Evolutionary conservation across 2,797 vertebrate species (phyloP).

Genomic region (Pelodytes ibericus): DNA sequence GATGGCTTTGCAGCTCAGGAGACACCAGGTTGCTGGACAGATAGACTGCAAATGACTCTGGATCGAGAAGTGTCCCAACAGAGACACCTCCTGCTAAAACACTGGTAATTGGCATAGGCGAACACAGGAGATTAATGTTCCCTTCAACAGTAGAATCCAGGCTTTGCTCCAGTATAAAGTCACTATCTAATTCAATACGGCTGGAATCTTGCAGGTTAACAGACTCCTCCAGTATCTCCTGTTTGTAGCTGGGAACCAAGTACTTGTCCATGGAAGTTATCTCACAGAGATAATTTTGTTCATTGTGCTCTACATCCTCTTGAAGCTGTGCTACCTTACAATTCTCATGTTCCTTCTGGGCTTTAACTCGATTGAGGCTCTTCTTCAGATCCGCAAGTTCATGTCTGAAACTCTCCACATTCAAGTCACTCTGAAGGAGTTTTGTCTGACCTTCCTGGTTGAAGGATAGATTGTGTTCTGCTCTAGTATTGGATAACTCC

Average conservation of each 20-base stretch:
- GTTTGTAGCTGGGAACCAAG: constrained; percentile 64
- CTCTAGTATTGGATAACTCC: constrained; percentile 40
- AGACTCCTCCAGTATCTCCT: constrained; percentile 63
- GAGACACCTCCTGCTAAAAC: constrained; percentile 40
- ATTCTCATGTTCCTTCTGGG: constrained; percentile 41
- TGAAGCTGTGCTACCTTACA: constrained; percentile 36
- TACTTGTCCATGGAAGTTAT: constrained; percentile 76
- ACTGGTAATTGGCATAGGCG: constrained; percentile 44
- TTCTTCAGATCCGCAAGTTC: constrained; percentile 62
- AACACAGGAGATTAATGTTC: constrained; percentile 38
- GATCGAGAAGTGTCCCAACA: constrained; percentile 41
- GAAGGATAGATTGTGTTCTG: background rate
- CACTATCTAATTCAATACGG: constrained; percentile 71
- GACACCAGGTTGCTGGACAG: constrained; percentile 32
- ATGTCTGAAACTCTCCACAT: constrained; percentile 43
- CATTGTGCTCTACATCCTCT: constrained; percentile 21
- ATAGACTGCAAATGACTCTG: constrained; percentile 45
- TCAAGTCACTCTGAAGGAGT: constrained; percentile 51
- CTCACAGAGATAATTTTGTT: constrained; percentile 14
- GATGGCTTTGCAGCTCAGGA: constrained; percentile 47
- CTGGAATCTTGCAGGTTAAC: constrained; percentile 65
- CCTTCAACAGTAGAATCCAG: constrained; percentile 39
- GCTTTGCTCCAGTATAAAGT: constrained; percentile 67
- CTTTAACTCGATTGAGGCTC: constrained; percentile 56
- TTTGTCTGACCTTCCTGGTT: constrained; percentile 58